A percentile compares a stretch with the other conserved stretches of the same genome.
These are phyloP conservation scores for Zaprionus nigranus DNA, from an alignment of 1,140 invertebrate species.

Conservation along the genomic window DNA sequence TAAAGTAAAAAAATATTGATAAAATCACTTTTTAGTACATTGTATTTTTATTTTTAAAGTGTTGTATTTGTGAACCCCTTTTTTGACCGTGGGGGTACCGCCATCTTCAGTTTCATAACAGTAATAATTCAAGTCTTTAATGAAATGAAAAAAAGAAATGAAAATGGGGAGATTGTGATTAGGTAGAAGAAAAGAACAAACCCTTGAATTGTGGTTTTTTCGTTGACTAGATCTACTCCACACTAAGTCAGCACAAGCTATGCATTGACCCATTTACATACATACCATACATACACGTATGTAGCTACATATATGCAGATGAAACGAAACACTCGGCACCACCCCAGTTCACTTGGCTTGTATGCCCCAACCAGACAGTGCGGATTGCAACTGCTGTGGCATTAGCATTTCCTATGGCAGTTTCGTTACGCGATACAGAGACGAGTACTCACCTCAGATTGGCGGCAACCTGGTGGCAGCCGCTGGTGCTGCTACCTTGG, in stretches of 20 bases:
- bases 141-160: no score
- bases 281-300: not conserved
- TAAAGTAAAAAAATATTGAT: no score
- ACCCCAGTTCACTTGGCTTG: not conserved
- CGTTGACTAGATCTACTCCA: not conserved
- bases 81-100: no score
- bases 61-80: no score
- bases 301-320: not conserved
- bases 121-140: no score
- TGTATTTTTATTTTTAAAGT: no score
- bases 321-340: not conserved
- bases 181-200: no score
- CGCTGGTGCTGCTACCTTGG: not conserved
- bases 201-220: not conserved
- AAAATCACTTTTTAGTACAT: no score
- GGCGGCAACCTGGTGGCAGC: not conserved
- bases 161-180: no score
- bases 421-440: not conserved
- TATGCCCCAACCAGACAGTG: not conserved
- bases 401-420: not conserved
- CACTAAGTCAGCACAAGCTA: not conserved
- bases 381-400: not conserved
- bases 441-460: not conserved
- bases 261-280: constrained; percentile 3
- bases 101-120: no score